Conservation (phyloP, 2,113 vertebrate genomes). For the Neoarius graeffei region DNA sequence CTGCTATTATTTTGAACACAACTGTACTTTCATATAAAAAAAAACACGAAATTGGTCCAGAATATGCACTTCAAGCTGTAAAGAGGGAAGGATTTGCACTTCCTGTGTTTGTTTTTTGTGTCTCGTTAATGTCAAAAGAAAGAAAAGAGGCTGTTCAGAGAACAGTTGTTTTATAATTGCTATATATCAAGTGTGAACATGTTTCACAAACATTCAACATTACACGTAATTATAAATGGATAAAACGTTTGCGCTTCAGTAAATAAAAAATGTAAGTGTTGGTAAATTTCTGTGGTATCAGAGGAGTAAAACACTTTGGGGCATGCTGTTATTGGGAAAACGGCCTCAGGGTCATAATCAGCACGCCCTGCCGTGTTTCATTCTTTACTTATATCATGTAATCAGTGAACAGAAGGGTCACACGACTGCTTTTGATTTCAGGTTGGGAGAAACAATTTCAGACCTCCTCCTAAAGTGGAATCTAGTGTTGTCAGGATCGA, state of each 20-base stretch:
- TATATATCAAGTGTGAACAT: neutral
- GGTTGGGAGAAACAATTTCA: conserved; percentile 98
- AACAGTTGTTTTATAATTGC: neutral
- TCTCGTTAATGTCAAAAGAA: neutral
- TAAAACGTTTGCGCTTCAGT: neutral
- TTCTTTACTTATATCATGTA: neutral
- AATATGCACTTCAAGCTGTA: neutral
- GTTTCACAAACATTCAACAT: neutral
- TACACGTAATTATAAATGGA: neutral
- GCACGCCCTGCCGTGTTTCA: neutral
- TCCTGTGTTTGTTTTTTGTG: neutral
- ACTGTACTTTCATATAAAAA: too few relatives aligned
- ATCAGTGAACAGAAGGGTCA: neutral
- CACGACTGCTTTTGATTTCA: neutral
- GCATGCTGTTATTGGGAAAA: neutral
- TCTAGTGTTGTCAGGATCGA: conserved; percentile 98
- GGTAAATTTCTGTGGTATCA: neutral
- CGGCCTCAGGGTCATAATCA: neutral
- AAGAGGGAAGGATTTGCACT: neutral
- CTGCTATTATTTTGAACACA: too few relatives aligned
- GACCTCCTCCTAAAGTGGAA: conserved; percentile 97
- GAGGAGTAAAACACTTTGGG: neutral
- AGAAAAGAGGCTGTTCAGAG: neutral
- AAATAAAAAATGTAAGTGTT: neutral
- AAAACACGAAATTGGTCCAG: too few relatives aligned